Base-by-base conservation (phyloP, 1,140 invertebrate genomes). In the Eufriesea mexicana region DNA sequence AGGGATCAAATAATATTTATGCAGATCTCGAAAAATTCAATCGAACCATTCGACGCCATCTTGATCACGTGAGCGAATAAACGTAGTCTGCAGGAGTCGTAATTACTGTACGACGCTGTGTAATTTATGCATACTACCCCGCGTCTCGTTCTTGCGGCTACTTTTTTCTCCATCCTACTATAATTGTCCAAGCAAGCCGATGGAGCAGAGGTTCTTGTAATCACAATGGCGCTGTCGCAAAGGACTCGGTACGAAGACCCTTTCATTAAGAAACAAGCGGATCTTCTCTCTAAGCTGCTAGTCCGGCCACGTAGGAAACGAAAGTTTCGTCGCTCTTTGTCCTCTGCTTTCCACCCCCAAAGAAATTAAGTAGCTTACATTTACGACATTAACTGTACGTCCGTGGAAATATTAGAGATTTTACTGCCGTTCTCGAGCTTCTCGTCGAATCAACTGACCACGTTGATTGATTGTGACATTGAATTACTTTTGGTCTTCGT, bases 181-280 rank as follows among this genome's bases (percentile, higher is more conserved):
- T 87, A 88, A 88, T 88, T 84, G 85, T 59, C 61, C n/a, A 66
- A 45, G 78, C 76, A 81, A 87, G 86, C 74, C 78, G 86, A 88
- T 88, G 79, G 86, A 84, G 74, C 78, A 25, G 28, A 85, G 68
- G 78, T 87, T 76, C 83, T 76, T 71, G 76, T 85, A 87, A 88
- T 88, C 78, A 84, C 83, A 84, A 85, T 88, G 75, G 85, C 49
- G 77, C 72, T 79, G 83, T 86, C 62, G 87, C 87, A 61, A 82
- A 84, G 61, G 74, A 77, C 49, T 45, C 51, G 59, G 74, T 45
- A n/a, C 28, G 68, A 72, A 83, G 84, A 86, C 77, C 79, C 82
- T 89, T 89, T 89, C 87, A 89, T 89, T 89, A 89, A 88, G 79
- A 80, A 80, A 84, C 84, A 86, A 86, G 75, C 81, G 88, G 75